Evolutionary conservation across 2,888 invertebrate species (phyloP).

Genomic region (Eupithecia subfuscata): DNA sequence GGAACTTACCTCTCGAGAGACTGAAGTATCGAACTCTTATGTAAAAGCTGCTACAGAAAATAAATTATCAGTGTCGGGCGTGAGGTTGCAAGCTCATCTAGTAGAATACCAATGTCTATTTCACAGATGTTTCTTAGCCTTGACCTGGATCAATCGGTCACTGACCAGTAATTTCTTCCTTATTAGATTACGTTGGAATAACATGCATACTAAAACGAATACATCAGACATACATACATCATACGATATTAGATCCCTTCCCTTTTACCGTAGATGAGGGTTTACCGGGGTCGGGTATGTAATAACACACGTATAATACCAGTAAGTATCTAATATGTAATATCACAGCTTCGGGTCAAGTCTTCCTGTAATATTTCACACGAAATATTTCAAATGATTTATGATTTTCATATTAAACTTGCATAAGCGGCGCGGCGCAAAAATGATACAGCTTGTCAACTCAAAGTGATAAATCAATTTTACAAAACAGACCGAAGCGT

Average conservation of each 20-base stretch:
- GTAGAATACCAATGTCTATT: constrained; percentile 42
- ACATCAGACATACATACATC: not conserved
- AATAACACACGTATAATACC: constrained; percentile 11
- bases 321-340: constrained; percentile 5
- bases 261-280: constrained; percentile 13
- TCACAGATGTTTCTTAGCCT: constrained; percentile 42
- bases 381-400: constrained; percentile 26
- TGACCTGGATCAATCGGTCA: constrained; percentile 53
- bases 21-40: constrained; percentile 18
- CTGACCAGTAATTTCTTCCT: constrained; percentile 40
- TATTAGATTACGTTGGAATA: constrained; percentile 9
- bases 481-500: constrained; percentile 37
- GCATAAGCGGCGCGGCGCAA: constrained; percentile 21
- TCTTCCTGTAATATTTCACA: constrained; percentile 24
- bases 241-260: constrained; percentile 5
- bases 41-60: constrained; percentile 39
- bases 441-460: constrained; percentile 38
- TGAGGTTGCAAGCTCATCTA: constrained; percentile 19
- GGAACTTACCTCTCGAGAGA: constrained; percentile 10
- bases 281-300: constrained; percentile 6
- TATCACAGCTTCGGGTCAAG: constrained; percentile 1
- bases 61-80: constrained; percentile 30
- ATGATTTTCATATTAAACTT: constrained; percentile 21
- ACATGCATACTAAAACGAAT: constrained; percentile 5
- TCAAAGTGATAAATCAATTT: constrained; percentile 45